Conservation (phyloP, 1,140 invertebrate species). For the Leptoteleia sp. region DNA sequence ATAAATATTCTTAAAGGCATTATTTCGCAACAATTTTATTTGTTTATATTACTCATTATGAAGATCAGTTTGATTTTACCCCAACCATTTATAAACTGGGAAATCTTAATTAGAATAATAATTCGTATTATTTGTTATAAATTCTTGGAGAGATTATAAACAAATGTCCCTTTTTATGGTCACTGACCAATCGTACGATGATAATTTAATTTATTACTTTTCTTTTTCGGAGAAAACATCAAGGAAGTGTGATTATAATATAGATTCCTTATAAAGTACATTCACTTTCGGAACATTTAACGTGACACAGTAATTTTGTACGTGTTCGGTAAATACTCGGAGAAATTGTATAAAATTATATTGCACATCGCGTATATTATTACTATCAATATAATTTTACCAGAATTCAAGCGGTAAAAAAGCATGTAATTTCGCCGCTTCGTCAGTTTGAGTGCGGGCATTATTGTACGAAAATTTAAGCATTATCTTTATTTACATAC, state of each 20-base stretch:
- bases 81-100: too few relatives aligned
- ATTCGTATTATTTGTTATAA: too few relatives aligned
- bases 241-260: slow-evolving; percentile 19
- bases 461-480: slow-evolving; percentile 31
- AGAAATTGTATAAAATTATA: slow-evolving; percentile 57
- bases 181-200: not conserved
- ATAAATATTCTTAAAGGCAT: too few relatives aligned
- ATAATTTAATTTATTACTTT: slow-evolving; percentile 10
- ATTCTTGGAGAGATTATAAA: too few relatives aligned
- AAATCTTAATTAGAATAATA: too few relatives aligned
- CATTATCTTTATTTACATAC: slow-evolving; percentile 27
- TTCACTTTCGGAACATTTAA: too few relatives aligned
- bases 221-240: slow-evolving; percentile 9
- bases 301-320: slow-evolving; percentile 47
- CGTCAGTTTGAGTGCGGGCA: slow-evolving; percentile 25
- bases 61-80: too few relatives aligned
- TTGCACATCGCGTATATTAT: slow-evolving; percentile 49
- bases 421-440: slow-evolving; percentile 55
- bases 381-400: slow-evolving; percentile 59
- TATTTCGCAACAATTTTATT: too few relatives aligned
- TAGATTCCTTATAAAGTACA: slow-evolving; percentile 12
- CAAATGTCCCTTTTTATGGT: too few relatives aligned
- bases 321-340: slow-evolving; percentile 53
- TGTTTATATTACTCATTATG: too few relatives aligned
- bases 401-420: slow-evolving; percentile 49